Evolutionary conservation across 1,140 invertebrate species (phyloP).

Genomic region (Xylocopa sonorina): DNA sequence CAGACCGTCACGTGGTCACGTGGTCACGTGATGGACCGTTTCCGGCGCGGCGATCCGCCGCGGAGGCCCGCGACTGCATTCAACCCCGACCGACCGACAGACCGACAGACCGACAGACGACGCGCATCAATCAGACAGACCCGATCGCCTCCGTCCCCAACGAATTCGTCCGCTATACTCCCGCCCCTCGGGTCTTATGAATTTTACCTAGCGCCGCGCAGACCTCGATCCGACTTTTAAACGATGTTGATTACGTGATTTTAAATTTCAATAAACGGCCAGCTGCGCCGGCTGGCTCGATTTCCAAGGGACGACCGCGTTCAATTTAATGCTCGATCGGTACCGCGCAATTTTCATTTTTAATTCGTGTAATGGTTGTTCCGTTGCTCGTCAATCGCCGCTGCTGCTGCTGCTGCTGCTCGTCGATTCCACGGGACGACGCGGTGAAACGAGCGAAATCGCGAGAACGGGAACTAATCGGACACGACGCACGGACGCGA

Average conservation of each 20-base stretch:
- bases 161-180: background rate
- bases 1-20: slow-evolving; percentile 79
- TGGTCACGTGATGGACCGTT: slow-evolving; percentile 81
- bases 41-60: slow-evolving; percentile 77
- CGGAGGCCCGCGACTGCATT: slow-evolving; percentile 71
- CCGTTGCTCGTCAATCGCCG: slow-evolving; percentile 31
- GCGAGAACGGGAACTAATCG: background rate
- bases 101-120: slow-evolving; percentile 67
- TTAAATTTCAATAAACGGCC: slow-evolving; percentile 4
- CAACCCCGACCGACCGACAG: slow-evolving; percentile 61
- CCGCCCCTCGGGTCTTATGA: too few species aligned
- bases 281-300: background rate
- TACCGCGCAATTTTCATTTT: slow-evolving; percentile 22
- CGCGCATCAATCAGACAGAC: slow-evolving; percentile 76
- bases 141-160: too few species aligned
- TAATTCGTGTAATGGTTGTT: background rate
- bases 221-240: background rate
- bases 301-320: slow-evolving; percentile 8
- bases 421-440: too few species aligned
- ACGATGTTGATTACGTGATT: slow-evolving; percentile 28
- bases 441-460: too few species aligned
- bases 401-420: too few species aligned
- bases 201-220: background rate
- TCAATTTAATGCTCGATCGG: slow-evolving; percentile 36
- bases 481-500: too few species aligned